These are phyloP conservation scores for Orycteropus afer DNA, from an alignment of 2,113 vertebrate genomes.

Conservation along the genomic window DNA sequence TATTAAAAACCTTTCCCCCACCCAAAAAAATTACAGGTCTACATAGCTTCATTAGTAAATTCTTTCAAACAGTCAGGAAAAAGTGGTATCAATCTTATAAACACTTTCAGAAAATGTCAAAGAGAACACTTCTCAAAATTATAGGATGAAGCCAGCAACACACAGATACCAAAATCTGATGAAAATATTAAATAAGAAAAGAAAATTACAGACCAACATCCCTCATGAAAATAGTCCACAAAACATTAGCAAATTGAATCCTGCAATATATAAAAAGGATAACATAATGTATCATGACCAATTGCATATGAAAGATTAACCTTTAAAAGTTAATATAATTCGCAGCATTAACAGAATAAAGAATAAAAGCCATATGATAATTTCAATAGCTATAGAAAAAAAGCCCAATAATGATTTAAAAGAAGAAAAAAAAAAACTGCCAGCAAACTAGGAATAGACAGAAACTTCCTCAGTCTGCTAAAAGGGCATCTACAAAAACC, in stretches of 20 bases:
- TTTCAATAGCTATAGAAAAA: neutral
- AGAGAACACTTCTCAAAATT: conserved; percentile 3
- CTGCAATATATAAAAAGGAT: neutral
- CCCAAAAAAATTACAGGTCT: neutral
- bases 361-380: neutral
- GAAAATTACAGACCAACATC: too few species aligned
- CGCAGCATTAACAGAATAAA: neutral
- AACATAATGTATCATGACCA: neutral
- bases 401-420: neutral
- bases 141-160: neutral
- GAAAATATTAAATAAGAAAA: neutral
- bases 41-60: neutral
- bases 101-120: neutral
- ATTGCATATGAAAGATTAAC: neutral
- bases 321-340: neutral
- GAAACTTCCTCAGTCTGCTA: neutral
- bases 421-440: too few species aligned
- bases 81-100: neutral
- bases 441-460: too few species aligned
- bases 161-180: conserved; percentile 1
- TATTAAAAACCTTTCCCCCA: neutral
- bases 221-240: too few species aligned
- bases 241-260: too few species aligned
- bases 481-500: conserved; percentile 7
- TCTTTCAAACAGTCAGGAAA: neutral